Base-by-base conservation (phyloP, 2,888 invertebrate species). In the Drosophila sordidapex region DNA sequence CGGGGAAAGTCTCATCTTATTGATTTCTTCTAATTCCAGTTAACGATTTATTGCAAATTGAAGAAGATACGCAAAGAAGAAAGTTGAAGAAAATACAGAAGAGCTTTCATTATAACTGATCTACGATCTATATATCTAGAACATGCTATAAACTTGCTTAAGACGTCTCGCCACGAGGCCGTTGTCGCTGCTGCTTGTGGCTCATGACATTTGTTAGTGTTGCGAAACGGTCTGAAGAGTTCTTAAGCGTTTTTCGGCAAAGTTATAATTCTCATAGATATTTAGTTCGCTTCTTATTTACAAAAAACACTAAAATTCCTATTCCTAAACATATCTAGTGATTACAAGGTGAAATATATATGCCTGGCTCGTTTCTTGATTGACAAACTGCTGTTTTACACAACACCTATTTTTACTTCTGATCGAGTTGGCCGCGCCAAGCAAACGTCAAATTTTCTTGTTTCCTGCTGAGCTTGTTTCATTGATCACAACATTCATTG, bases 371-470 rank as follows among this genome's bases (percentile, higher is more conserved):
- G 2, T 25, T 25, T 25, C 25, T 25, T 2, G 1, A 27, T 27
- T 27, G 43, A 43, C 21, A 21, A 21, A 7, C 7, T 21, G 13
- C 43, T 21, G 21, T 4, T 0, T 21, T 43, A 43, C 13, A 21
- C 35, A 21, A 36, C 18, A 27, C 25, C 10, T 3, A 25, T 10
- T 27, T 54, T 38, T 21, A 13, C 4, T 58, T 48, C 29, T 2
- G 48, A 71, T 66, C 74, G 52, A 78, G 79, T 74, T 81, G 78
- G 65, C 79, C 74, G 63, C 48, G 31, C 68, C 18, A n/a, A 1
- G 3, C 8, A 31, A 38, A 52, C 8, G 29, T 38, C 15, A 61
- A 13, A 27, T 52, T 33, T 10, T 4, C 33, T 13, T 35, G 27
- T 18, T 29, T n/a, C 10, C 18, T 4, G 36, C 29, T 35, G 7